Conservation (phyloP, 2,113 vertebrate genomes). For the Perca fluviatilis region DNA sequence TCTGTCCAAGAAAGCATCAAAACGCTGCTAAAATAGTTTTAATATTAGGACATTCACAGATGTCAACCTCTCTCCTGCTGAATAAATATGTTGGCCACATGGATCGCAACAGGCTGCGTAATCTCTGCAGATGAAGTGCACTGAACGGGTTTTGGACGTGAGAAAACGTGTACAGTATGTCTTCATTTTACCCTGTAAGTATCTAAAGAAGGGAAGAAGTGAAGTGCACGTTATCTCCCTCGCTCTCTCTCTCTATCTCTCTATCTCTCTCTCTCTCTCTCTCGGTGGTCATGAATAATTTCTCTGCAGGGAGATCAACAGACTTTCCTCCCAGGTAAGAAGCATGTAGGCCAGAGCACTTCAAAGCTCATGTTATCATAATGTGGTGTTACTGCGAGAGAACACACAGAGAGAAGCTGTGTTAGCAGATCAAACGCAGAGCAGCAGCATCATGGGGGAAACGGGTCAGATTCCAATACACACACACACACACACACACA, state of each 20-base stretch:
- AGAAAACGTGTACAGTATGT: background rate
- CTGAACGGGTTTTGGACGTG: too few relatives aligned
- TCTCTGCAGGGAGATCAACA: constrained; percentile 16
- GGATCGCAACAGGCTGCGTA: background rate
- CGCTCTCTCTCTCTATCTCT: too few relatives aligned
- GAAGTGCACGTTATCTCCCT: background rate
- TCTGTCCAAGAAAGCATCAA: background rate
- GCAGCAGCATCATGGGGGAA: background rate
- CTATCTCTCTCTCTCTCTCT: background rate
- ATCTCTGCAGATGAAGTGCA: too few relatives aligned
- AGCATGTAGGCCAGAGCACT: constrained; percentile 25
- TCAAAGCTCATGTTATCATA: constrained; percentile 44
- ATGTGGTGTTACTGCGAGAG: background rate
- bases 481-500: background rate
- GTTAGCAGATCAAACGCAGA: constrained; percentile 18
- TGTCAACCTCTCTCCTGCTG: background rate
- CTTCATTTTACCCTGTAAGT: background rate
- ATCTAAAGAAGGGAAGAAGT: background rate
- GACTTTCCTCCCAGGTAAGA: constrained; percentile 40
- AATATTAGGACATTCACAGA: background rate
- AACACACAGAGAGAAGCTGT: background rate
- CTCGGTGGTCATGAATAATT: constrained; percentile 45
- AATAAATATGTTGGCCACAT: background rate
- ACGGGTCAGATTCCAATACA: background rate
- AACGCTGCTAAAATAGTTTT: background rate